Evolutionary conservation across 2,797 vertebrate genomes (phyloP), one percentile per base, ranked within the genome.

Genomic region (Amphiprion clarkii): DNA sequence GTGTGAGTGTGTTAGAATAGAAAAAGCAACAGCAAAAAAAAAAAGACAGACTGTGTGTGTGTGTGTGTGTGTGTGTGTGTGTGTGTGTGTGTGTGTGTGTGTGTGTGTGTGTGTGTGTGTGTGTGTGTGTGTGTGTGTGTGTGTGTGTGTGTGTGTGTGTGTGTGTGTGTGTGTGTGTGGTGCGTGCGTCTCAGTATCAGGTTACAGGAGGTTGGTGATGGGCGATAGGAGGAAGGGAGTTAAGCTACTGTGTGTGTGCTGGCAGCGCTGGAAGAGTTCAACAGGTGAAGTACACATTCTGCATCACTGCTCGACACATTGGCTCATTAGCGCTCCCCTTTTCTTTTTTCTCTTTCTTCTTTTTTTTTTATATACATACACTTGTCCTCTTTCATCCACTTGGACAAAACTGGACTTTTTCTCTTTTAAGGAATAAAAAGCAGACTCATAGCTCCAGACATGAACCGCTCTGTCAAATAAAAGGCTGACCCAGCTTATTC

Each of bases 181-280:
- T n/a, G n/a, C n/a, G n/a, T n/a, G n/a, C n/a, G 56, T 60, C 33
- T 4, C 3, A 23, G 62, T 76, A 71, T 92, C 74, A 76, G 61
- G 82, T 92, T 87, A 88, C 82, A 75, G 82, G 68, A 72, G 68
- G 74, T 69, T 71, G 58, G 74, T 79, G 78, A 88, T 74, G 71
- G 74, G 58, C 71, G 78, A 77, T 40, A 36, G 46, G 7, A 57
- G 62, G 60, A 29, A 56, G 21, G 36, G 25, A 58, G 66, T 76
- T 71, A 6, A 83, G 80, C 88, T 88, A 73, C 84, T 62, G 78
- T 83, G 72, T 77, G 49, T 48, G 55, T n/a, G 25, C 36, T 51
- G 63, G 52, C 31, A 25, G 60, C n/a, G 33, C 19, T 11, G 49
- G 51, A 25, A 17, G 63, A 79, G 83, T 88, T 89, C 80, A 89